phyloP scores from a whole-genome alignment of 2,113 vertebrate genomes.

The cattle (Bos taurus) region ARS-UCD2.0 NC_037334.1:84117501-84118000 shows the following conservation, averaged over 20 bases:
- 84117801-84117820: not conserved
- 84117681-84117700: not conserved
- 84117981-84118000: not conserved
- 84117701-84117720: not conserved
- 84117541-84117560: not conserved
- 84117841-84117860: not conserved
- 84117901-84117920: not conserved
- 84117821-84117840: not conserved
- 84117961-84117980: not conserved
- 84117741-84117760: too few species aligned
- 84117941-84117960: not conserved
- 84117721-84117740: too few species aligned
- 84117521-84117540: not conserved
- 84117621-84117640: not conserved
- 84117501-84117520: constrained; percentile 31
- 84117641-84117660: not conserved
- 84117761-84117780: not conserved
- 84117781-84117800: not conserved
- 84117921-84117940: not conserved
- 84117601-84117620: not conserved
- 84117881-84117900: not conserved
- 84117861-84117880: not conserved
- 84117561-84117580: not conserved
- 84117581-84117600: not conserved
- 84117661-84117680: not conserved